These are phyloP conservation scores for Otolemur crassicaudatus DNA, from an alignment of 2,797 vertebrate species.

Conservation along the genomic window DNA sequence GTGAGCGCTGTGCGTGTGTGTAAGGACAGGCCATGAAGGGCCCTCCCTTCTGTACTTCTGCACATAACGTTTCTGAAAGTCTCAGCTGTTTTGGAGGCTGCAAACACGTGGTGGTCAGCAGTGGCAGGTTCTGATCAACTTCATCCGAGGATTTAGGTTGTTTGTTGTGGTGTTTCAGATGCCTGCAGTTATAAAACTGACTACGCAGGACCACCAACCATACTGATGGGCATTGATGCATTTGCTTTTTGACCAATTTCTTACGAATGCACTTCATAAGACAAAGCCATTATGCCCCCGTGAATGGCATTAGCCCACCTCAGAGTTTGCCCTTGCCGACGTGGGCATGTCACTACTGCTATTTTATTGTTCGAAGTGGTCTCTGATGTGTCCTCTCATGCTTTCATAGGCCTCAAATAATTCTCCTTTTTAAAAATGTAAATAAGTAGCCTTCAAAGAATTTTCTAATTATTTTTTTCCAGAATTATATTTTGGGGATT, in stretches of 20 bases:
- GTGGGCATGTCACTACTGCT: neutral
- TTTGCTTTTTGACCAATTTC: neutral
- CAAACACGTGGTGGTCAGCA: neutral
- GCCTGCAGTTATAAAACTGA: neutral
- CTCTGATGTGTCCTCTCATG: neutral
- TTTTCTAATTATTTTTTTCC: neutral
- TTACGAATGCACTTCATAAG: neutral
- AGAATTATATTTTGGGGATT: neutral
- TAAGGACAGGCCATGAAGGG: neutral
- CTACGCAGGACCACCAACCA: neutral
- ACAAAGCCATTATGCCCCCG: neutral
- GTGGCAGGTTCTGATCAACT: neutral
- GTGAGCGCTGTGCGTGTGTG: neutral
- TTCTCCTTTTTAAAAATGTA: neutral
- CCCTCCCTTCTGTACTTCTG: neutral
- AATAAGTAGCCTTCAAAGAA: neutral
- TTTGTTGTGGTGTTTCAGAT: neutral
- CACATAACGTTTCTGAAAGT: neutral
- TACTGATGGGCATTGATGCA: no score
- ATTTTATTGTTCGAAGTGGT: neutral
- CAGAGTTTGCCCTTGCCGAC: neutral
- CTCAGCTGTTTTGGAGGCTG: neutral
- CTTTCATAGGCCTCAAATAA: neutral
- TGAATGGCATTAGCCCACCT: neutral
- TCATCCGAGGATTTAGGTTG: neutral